Base-by-base conservation (phyloP, 2,888 invertebrate genomes). In the Maniola hyperantus region DNA sequence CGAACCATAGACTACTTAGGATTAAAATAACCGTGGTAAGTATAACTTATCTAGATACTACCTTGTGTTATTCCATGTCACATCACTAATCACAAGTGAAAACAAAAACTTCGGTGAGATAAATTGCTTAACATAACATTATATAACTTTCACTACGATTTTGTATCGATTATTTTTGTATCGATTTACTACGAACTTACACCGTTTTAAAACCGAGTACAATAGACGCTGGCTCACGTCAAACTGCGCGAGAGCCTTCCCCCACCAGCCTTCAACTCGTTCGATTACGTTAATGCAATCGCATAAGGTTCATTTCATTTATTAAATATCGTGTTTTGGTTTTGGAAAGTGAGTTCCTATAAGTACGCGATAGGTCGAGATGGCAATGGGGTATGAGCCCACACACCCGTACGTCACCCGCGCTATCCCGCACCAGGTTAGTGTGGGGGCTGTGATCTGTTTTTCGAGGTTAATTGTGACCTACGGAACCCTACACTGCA, bases 71-170 rank as follows among this genome's bases (percentile, higher is more conserved):
- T 59, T 33, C 26, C 20, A 26, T 36, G 54, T 55, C 57, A 59
- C 34, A 59, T 48, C 59, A 18, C 15, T 10, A 1, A n/a, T 51
- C 58, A 60, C 51, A 13, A 54, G 34, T 13, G 51, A 53, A 34
- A 34, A 34, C 15, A 42, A 57, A 1, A 55, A 64, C 26, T 26
- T 51, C 20, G 26, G 4, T 26, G n/a, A n/a, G 51, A 65, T 48
- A 26, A 58, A 67, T 42, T 54, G 64, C 65, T 64, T 50, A 62
- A 60, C 57, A 64, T 34, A 42, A 58, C 42, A 66, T 20, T 39
- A 61, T 85, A 89, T 89, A 89, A 89, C 89, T 89, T 88, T 89
- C 88, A 89, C 89, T 89, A 70, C 74, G 78, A 85, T 84, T 83
- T 85, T 86, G 78, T 57, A 20, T 57, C 57, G 57, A 57, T 57